phyloP scores from a whole-genome alignment of 92 coral and sea anemone species.

The Bergia puertoricense region DNA sequence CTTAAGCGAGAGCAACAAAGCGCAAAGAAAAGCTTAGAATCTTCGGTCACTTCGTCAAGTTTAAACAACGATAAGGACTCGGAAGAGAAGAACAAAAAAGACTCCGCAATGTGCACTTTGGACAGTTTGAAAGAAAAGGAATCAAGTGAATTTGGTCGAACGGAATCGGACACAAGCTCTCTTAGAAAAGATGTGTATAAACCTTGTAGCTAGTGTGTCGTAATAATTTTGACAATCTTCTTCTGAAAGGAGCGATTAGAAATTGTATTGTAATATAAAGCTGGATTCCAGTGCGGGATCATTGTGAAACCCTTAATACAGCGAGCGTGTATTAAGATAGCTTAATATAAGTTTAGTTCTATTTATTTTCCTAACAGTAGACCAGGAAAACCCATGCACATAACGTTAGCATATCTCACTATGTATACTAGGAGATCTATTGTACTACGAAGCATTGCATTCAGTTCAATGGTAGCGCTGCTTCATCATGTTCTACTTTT shows the following conservation, averaged over 20 bases:
- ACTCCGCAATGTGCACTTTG: conserved; percentile 18
- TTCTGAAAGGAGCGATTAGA: not conserved
- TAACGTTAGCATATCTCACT: not conserved
- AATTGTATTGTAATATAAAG: not conserved
- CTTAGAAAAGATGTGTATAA: not conserved
- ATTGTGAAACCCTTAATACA: not conserved
- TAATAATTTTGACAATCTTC: not conserved
- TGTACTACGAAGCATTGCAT: not conserved
- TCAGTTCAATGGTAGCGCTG: not conserved
- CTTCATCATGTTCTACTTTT: not conserved
- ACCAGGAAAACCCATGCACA: not conserved
- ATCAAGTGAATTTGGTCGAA: conserved; percentile 23
- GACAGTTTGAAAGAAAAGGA: conserved; percentile 21
- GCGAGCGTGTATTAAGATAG: conserved; percentile 2
- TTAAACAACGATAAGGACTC: conserved; percentile 4
- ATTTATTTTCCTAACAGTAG: not conserved
- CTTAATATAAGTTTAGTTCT: not conserved
- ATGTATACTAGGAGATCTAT: not conserved
- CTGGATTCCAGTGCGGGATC: not conserved
- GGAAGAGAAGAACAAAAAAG: conserved; percentile 20
- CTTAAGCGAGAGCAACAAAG: conserved; percentile 83
- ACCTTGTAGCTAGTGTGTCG: conserved; percentile 1
- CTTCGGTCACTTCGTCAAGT: conserved; percentile 10
- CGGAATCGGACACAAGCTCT: not conserved
- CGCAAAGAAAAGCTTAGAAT: conserved; percentile 60